Percentiles rank a stretch among this genome's conserved stretches.
phyloP scores from a whole-genome alignment of 2,888 invertebrate species.

The Operophtera brumata region DNA sequence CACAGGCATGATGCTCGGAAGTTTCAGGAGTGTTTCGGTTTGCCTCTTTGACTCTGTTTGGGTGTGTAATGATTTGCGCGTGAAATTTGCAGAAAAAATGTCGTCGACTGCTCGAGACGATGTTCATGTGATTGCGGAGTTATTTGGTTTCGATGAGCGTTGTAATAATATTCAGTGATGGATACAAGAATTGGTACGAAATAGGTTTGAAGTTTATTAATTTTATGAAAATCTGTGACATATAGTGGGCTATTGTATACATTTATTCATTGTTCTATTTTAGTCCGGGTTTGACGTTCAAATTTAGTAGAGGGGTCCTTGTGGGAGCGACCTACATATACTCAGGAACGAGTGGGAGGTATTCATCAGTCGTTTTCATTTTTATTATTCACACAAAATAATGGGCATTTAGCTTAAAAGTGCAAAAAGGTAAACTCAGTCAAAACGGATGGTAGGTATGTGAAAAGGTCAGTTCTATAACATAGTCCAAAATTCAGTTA shows the following conservation, averaged over 20 bases:
- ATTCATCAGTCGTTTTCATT: not conserved
- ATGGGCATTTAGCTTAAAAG: too few relatives aligned
- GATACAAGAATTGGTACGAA: not conserved
- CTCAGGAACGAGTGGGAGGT: not conserved
- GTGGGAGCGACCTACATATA: not conserved
- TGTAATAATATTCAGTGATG: conserved; percentile 12
- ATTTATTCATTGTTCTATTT: not conserved
- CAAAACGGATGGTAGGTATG: too few relatives aligned
- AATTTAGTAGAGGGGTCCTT: not conserved
- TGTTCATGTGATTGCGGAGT: conserved; percentile 5
- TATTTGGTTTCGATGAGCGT: conserved; percentile 2
- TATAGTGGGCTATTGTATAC: too few relatives aligned
- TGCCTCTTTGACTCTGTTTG: conserved; percentile 79
- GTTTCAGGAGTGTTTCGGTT: conserved; percentile 75
- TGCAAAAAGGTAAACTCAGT: too few relatives aligned
- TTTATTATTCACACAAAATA: too few relatives aligned
- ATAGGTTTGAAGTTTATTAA: not conserved
- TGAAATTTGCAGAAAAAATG: conserved; percentile 76
- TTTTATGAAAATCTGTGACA: too few relatives aligned
- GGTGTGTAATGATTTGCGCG: conserved; percentile 77
- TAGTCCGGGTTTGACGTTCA: not conserved
- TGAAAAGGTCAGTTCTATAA: too few relatives aligned
- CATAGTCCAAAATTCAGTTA: too few relatives aligned
- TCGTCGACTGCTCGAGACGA: conserved; percentile 43
- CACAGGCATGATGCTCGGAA: conserved; percentile 55